Evolutionary conservation across 92 coral and sea anemone species (phyloP), one percentile per base, ranked within the genome.

Genomic region (Paramuricea clavata): DNA sequence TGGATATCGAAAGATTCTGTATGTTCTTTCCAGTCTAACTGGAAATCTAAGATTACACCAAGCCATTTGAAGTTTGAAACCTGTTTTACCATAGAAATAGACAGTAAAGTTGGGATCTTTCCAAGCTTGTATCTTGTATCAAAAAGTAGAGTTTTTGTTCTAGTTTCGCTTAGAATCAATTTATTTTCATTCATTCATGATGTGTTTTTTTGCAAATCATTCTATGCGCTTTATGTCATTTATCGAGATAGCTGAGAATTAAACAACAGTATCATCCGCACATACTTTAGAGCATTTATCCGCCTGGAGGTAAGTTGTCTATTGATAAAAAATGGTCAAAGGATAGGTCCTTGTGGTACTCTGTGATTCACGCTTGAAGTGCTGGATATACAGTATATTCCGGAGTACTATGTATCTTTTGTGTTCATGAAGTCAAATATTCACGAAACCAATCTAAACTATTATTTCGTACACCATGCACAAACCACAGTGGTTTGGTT

Each of bases 401-500:
- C 90, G 23, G 19, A 86, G n/a, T n/a, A n/a, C n/a, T n/a, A 17
- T 70, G n/a, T 28, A 86, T 73, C 50, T 41, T 81, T 56, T 90
- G 88, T 12, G 88, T 26, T 17, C 93, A 67, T 27, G 85, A 86
- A 11, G 84, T 70, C 27, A 90, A 87, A 39, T 88, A 83, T 19
- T 83, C 54, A 25, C 86, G 35, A 91, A 87, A 88, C 60, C 93
- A 90, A 43, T 56, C 30, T 0, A 68, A 68, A 27, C 89, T 78
- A 27, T 31, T 19, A 15, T 57, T 86, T 68, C 89, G 70, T 10
- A 91, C 80, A 6, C 91, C 92, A 69, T 90, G n/a, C n/a, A n/a
- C n/a, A n/a, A n/a, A n/a, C n/a, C n/a, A n/a, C n/a, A 90, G 52
- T 91, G 91, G 22, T 91, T 59, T 52, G 83, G n/a, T 60, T 86